Percentiles rank a stretch among this genome's conserved stretches.
Conservation (phyloP, 2,888 invertebrate genomes). For the Orchestes rusci region DNA sequence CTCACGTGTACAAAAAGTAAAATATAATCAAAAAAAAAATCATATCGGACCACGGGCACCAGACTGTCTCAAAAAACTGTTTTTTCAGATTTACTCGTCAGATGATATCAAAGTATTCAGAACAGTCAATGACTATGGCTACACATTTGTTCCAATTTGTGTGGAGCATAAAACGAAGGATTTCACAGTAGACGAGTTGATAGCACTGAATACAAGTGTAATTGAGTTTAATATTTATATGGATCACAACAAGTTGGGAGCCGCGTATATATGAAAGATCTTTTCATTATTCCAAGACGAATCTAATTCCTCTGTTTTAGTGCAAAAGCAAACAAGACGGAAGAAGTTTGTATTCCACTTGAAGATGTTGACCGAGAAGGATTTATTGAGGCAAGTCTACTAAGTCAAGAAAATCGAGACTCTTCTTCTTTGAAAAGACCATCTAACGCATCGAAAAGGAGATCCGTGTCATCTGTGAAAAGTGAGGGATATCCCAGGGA, state of each 20-base stretch:
- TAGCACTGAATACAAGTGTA: slow-evolving; percentile 22
- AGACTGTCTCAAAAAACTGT: too few species aligned
- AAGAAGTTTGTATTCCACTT: slow-evolving; percentile 22
- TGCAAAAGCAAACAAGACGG: slow-evolving; percentile 27
- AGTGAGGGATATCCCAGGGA: too few species aligned
- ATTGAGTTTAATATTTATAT: slow-evolving; percentile 26
- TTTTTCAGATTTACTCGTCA: slow-evolving; percentile 22
- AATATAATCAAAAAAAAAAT: too few species aligned
- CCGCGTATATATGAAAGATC: slow-evolving; percentile 18
- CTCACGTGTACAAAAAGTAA: too few species aligned
- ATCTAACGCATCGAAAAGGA: too few species aligned
- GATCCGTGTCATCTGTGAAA: too few species aligned
- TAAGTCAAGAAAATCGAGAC: too few species aligned
- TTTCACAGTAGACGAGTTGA: slow-evolving; percentile 25
- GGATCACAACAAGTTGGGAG: slow-evolving; percentile 24
- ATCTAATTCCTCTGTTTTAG: slow-evolving; percentile 12
- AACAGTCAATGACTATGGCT: slow-evolving; percentile 24
- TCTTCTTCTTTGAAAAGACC: too few species aligned
- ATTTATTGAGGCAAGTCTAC: slow-evolving; percentile 21
- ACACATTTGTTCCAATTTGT: slow-evolving; percentile 30
- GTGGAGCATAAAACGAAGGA: slow-evolving; percentile 27
- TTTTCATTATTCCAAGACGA: neutral
- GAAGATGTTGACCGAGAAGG: slow-evolving; percentile 12
- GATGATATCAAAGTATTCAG: slow-evolving; percentile 24
- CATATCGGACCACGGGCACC: too few species aligned